Percentiles rank a stretch among this genome's conserved stretches.
These are phyloP conservation scores for Ooceraea biroi DNA, from an alignment of 1,140 invertebrate species.

Conservation along the genomic window DNA sequence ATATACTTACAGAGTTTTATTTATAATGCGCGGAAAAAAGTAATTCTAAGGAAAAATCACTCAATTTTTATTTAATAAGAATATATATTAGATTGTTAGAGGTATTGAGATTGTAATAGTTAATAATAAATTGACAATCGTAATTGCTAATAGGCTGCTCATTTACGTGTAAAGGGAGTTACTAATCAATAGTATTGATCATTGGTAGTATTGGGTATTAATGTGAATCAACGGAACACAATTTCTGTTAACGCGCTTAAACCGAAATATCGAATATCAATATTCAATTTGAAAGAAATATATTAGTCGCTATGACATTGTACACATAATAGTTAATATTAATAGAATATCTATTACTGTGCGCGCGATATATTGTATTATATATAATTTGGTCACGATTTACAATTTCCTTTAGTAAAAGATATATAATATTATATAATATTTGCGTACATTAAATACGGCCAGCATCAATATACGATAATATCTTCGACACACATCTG, in stretches of 20 bases:
- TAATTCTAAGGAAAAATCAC: no score
- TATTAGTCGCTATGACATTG: background rate
- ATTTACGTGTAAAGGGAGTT: background rate
- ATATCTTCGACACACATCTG: conserved; percentile 11
- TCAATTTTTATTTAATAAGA: no score
- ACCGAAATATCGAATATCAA: conserved; percentile 39
- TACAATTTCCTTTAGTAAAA: conserved; percentile 28
- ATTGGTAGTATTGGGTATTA: background rate
- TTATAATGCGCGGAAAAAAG: no score
- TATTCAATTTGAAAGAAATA: conserved; percentile 20
- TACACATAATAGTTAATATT: conserved; percentile 29
- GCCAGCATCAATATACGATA: background rate
- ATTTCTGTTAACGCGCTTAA: conserved; percentile 24
- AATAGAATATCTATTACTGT: conserved; percentile 12
- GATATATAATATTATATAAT: background rate
- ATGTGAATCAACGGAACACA: background rate
- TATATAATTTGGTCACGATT: conserved; percentile 28
- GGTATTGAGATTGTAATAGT: background rate
- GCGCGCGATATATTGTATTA: background rate
- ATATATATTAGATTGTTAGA: background rate
- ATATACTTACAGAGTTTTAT: no score
- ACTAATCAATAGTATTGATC: conserved; percentile 38
- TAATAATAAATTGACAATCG: conserved; percentile 8
- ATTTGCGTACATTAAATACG: conserved; percentile 31
- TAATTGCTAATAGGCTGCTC: background rate